Evolutionary conservation across 1,140 invertebrate genomes (phyloP), one percentile per base, ranked within the genome.

Genomic region (Micrasema longulum): DNA sequence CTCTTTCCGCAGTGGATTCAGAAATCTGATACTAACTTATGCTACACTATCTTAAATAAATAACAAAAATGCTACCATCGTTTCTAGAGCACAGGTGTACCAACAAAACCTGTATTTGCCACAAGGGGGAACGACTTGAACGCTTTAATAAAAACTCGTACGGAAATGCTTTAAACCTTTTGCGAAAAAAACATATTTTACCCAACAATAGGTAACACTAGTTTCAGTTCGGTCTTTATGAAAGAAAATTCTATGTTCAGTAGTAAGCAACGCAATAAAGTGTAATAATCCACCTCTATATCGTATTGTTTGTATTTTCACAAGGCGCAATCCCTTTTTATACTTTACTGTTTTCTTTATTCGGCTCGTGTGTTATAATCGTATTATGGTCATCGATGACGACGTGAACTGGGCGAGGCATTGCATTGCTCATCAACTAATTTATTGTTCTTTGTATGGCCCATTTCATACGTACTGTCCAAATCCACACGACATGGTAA

Each of bases 371-470:
- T n/a, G n/a, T 47, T n/a, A 9, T n/a, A n/a, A 6, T 47, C 43
- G 43, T 7, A 7, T 2, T 7, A 6, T 53, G 50, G 50, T 35
- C 52, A 55, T 7, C 23, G 52, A 55, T 31, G 52, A 55, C 52
- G 23, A 55, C 26, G 52, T 55, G 52, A 55, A 55, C 22, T 55
- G 52, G 52, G 52, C 52, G 52, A 55, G 26, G 52, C 52, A 26
- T 55, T 53, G 12, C 26, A 55, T 35, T 35, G 14, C 52, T 55
- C 52, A 55, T 55, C 52, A 55, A 55, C 16, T 55, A 12, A 12
- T 55, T 31, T 4, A 7, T 31, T 31, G 26, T 31, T 31, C 7
- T 7, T 7, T 7, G 26, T n/a, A n/a, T n/a, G n/a, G n/a, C n/a
- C n/a, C n/a, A n/a, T n/a, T n/a, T n/a, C n/a, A n/a, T n/a, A n/a